phyloP scores from a whole-genome alignment of 1,140 invertebrate genomes.

The Pissodes strobi region DNA sequence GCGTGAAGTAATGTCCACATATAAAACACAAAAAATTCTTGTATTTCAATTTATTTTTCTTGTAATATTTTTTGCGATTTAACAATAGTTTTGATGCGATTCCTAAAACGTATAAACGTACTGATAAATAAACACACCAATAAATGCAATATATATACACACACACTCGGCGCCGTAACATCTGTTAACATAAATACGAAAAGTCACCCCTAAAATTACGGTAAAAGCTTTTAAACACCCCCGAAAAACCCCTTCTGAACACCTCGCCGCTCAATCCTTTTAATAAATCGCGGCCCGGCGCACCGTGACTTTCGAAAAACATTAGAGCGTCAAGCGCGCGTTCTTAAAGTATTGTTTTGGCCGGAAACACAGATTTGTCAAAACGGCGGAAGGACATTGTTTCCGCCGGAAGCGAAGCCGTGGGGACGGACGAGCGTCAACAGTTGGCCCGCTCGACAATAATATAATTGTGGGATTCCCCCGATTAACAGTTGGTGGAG shows the following conservation, averaged over 20 bases:
- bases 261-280: slow-evolving; percentile 13
- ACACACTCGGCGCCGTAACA: too few species aligned
- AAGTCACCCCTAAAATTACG: slow-evolving; percentile 11
- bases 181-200: slow-evolving; percentile 8
- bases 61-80: too few species aligned
- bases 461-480: slow-evolving; percentile 23
- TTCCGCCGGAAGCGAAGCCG: slow-evolving; percentile 29
- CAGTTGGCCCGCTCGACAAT: slow-evolving; percentile 35
- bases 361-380: slow-evolving; percentile 41
- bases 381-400: slow-evolving; percentile 35
- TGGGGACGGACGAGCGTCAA: slow-evolving; percentile 31
- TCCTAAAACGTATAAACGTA: too few species aligned
- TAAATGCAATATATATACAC: too few species aligned
- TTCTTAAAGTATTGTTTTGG: slow-evolving; percentile 21
- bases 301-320: slow-evolving; percentile 11
- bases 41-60: too few species aligned
- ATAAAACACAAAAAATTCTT: too few species aligned
- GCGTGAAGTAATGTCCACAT: too few species aligned
- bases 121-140: too few species aligned
- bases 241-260: slow-evolving; percentile 1
- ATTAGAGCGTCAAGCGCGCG: slow-evolving; percentile 11
- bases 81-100: too few species aligned
- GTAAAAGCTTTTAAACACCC: slow-evolving; percentile 20
- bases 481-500: slow-evolving; percentile 22
- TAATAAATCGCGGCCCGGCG: slow-evolving; percentile 22